Evolutionary conservation across 2,113 vertebrate genomes (phyloP), one percentile per base, ranked within the genome.

Genomic region (Elaphurus davidianus): DNA sequence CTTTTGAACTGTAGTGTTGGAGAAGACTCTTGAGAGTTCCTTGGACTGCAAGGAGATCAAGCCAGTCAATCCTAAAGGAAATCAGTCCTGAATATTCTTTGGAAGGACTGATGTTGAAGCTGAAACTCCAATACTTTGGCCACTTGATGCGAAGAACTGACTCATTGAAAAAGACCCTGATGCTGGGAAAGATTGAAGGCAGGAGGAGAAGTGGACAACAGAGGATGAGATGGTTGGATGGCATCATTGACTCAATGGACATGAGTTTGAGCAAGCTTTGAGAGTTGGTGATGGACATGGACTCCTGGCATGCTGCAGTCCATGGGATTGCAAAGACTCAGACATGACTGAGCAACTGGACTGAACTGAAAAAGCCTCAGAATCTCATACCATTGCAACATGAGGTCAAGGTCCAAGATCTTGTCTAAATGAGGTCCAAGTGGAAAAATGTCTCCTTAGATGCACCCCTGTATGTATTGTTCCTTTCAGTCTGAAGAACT

Each of bases 271-370:
- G 33, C 62, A 67, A 67, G 33, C 62, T 67, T 67, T 0, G 2
- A 28, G 62, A 67, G 62, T 67, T 67, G 62, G 0, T 67, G 62
- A 67, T 67, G 62, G 33, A 67, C 16, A 19, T 16, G 62, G n/a
- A 67, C 62, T n/a, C 33, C 33, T 19, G 62, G 16, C 0, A 0
- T 67, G 7, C 16, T 67, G 16, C 62, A 67, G 16, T 67, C 62
- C 16, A n/a, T n/a, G 33, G 16, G 16, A 7, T n/a, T 0, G 0
- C 62, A n/a, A 64, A 64, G 33, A 67, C 7, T 67, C 33, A 67
- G 16, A 67, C 16, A 67, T 67, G 62, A 67, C 16, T 10, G 7
- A 67, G 33, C 0, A 16, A n/a, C 33, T 67, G 62, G 19, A n/a
- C 16, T 67, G 62, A 67, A 67, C 62, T 62, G 28, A 15, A 62